A percentile compares a stretch with the other conserved stretches of the same genome.
phyloP scores from a whole-genome alignment of 2,888 invertebrate genomes.

The Rhagonycha lutea region DNA sequence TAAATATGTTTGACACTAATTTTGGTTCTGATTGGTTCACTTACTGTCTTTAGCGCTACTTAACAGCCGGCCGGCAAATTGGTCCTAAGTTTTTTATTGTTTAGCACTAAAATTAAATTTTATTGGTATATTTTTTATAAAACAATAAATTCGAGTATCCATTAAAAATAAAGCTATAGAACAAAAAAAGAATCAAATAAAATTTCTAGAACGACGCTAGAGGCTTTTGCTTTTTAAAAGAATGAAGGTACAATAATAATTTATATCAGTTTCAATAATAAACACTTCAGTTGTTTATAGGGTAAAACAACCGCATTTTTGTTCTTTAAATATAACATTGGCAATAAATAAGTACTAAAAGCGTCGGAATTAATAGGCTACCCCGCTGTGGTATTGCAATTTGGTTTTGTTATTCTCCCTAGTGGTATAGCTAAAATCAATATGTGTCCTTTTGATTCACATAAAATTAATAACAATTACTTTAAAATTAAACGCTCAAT shows the following conservation, averaged over 20 bases:
- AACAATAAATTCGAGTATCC: background rate
- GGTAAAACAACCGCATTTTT: background rate
- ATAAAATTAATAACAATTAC: background rate
- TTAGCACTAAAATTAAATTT: no score
- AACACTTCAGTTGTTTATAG: background rate
- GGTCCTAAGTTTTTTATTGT: no score
- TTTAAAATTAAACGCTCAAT: background rate
- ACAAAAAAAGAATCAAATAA: background rate
- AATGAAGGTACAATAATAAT: background rate
- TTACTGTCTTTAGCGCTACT: no score
- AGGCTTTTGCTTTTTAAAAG: background rate
- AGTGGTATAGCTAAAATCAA: background rate
- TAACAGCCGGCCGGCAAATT: no score
- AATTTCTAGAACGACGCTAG: background rate
- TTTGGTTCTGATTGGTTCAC: no score
- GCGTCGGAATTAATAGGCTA: background rate
- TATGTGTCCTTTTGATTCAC: background rate
- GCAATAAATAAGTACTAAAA: background rate
- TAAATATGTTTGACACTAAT: no score
- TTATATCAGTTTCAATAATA: background rate
- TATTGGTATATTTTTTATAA: no score
- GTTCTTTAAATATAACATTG: background rate
- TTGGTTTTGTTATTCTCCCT: background rate
- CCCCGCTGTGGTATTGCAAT: background rate
- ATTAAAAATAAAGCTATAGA: background rate